These are phyloP conservation scores for Potorous gilbertii DNA, from an alignment of 2,797 vertebrate genomes.

Conservation along the genomic window DNA sequence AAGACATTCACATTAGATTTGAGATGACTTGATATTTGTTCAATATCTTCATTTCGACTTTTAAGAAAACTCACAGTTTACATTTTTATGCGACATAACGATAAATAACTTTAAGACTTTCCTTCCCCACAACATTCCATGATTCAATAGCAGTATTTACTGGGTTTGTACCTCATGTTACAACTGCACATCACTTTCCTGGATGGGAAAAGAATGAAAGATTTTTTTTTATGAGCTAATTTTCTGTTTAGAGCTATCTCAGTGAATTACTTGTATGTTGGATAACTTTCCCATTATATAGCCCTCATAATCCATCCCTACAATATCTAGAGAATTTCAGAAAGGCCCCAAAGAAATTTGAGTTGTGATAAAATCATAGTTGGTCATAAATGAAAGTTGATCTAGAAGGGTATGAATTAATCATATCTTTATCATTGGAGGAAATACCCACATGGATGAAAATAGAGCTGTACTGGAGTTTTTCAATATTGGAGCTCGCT, in stretches of 20 bases:
- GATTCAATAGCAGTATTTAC: not conserved
- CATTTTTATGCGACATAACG: not conserved
- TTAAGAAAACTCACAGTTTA: not conserved
- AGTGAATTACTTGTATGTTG: not conserved
- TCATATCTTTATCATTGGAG: not conserved
- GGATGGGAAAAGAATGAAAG: not conserved
- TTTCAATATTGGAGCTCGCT: not conserved
- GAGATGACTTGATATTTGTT: not conserved
- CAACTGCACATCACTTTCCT: not conserved
- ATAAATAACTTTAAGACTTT: not conserved
- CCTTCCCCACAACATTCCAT: not conserved
- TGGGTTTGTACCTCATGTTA: not conserved
- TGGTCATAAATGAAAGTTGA: not conserved
- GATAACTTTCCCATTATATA: not conserved
- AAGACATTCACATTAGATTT: not conserved
- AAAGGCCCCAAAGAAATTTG: not conserved
- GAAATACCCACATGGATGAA: not conserved
- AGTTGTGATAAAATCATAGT: not conserved
- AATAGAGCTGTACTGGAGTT: not conserved
- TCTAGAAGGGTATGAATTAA: not conserved
- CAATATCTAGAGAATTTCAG: not conserved
- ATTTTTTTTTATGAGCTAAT: not conserved
- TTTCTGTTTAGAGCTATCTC: not conserved
- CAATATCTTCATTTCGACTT: not conserved
- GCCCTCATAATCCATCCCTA: not conserved